Evolutionary conservation across 2,113 vertebrate genomes (phyloP), one percentile per base, ranked within the genome.

Genomic region (Coracopsis vasa): DNA sequence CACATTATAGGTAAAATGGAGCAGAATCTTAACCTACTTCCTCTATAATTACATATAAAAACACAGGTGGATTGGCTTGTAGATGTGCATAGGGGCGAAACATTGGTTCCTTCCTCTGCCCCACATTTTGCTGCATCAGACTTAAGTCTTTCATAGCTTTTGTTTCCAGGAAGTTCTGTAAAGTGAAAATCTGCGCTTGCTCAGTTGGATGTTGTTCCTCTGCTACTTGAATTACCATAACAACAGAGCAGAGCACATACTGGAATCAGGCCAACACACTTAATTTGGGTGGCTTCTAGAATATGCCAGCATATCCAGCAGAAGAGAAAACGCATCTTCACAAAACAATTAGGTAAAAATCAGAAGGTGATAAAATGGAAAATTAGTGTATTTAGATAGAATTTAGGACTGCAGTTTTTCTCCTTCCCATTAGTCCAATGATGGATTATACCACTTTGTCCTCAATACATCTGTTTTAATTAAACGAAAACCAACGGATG

Each of bases 271-370:
- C 70, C 80, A 92, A 11, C 23, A 13, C n/a, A 20, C 61, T 60
- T 73, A 37, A 10, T 35, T n/a, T 72, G 61, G 70, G 91, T 72
- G 89, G 61, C 10, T 85, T 51, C 65, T 82, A 0, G 7, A 65
- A 67, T 45, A 21, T 4, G 0, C 4, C 2, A 3, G 48, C 29
- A 4, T 27, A 60, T 10, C 61, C 47, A 95, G 70, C 56, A 80
- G 51, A 67, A 78, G 17, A 78, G 65, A 93, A 87, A 81, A 83
- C 2, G 19, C 29, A 80, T 69, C 77, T 72, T 77, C 67, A 51
- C 80, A 69, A 85, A 94, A 95, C 85, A 96, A 93, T 93, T 94
- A 91, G 62, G 90, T 85, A 92, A 90, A 92, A 96, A 96, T 90
- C 84, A 95, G 79, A 88, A 94, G 79, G 93, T 90, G 92, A 88